Percentiles rank a stretch among this genome's conserved stretches.
phyloP scores from a whole-genome alignment of 2,797 vertebrate genomes.

The Spheniscus humboldti region DNA sequence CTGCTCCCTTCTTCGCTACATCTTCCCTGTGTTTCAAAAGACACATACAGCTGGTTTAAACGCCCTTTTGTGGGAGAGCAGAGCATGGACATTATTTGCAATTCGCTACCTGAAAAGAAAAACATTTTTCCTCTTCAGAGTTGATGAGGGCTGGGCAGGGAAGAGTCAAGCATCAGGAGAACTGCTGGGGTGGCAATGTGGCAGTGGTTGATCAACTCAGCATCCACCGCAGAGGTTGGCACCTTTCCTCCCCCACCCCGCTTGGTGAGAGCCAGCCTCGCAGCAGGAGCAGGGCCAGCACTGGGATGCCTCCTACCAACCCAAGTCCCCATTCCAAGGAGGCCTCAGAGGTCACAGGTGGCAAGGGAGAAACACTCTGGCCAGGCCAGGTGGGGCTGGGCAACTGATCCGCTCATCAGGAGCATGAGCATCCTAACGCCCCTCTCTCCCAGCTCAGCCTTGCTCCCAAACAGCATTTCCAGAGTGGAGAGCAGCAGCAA shows the following conservation, averaged over 20 bases:
- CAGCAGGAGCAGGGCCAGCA: fast-evolving
- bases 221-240: background rate
- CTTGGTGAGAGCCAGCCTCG: background rate
- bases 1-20: background rate
- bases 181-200: background rate
- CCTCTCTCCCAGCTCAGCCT: background rate
- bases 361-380: background rate
- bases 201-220: background rate
- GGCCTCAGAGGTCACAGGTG: background rate
- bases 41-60: background rate
- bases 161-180: background rate
- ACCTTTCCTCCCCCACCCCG: background rate
- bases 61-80: background rate
- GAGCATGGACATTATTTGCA: background rate
- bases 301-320: background rate
- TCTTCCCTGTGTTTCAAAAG: background rate
- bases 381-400: background rate
- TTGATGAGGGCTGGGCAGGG: background rate
- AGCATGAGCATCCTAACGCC: background rate
- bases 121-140: background rate
- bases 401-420: background rate
- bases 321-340: background rate
- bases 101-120: background rate
- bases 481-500: background rate
- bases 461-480: background rate